Evolutionary conservation across 2,113 vertebrate species (phyloP).

Genomic region (Laticauda colubrina): DNA sequence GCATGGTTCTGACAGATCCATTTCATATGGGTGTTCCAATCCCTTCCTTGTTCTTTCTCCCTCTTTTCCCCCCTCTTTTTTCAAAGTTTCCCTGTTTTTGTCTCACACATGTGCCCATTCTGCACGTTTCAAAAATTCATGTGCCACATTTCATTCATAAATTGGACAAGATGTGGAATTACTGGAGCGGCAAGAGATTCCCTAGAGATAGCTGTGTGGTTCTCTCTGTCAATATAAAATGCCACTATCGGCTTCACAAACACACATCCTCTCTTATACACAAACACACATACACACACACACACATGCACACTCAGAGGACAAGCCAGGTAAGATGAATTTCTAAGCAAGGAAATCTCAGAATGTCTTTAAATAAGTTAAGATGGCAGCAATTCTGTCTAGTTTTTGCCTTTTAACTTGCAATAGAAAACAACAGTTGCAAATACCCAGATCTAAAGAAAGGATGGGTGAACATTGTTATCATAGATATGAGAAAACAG

Average conservation of each 20-base stretch:
- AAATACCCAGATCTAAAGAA: neutral
- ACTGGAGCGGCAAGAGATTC: constrained; percentile 50
- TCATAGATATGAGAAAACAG: neutral
- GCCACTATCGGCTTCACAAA: constrained; percentile 22
- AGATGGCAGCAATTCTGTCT: neutral
- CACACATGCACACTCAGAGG: neutral
- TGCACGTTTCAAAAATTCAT: constrained; percentile 49
- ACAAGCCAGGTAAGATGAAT: neutral
- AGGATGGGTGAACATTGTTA: neutral
- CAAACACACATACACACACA: neutral
- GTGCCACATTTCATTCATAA: constrained; percentile 57
- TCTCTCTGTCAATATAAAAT: constrained; percentile 57
- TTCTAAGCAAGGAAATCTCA: neutral
- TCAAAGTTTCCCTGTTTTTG: constrained; percentile 4
- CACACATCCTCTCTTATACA: neutral
- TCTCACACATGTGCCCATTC: neutral
- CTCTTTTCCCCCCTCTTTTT: neutral
- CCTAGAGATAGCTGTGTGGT: constrained; percentile 43
- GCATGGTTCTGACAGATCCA: constrained; percentile 21
- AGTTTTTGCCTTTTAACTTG: neutral
- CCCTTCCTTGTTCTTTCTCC: neutral
- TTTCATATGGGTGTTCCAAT: constrained; percentile 30
- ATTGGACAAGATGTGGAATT: constrained; percentile 62
- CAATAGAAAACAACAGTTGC: neutral
- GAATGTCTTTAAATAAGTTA: neutral